phyloP scores from a whole-genome alignment of 2,113 vertebrate genomes.

The Collichthys lucidus region DNA sequence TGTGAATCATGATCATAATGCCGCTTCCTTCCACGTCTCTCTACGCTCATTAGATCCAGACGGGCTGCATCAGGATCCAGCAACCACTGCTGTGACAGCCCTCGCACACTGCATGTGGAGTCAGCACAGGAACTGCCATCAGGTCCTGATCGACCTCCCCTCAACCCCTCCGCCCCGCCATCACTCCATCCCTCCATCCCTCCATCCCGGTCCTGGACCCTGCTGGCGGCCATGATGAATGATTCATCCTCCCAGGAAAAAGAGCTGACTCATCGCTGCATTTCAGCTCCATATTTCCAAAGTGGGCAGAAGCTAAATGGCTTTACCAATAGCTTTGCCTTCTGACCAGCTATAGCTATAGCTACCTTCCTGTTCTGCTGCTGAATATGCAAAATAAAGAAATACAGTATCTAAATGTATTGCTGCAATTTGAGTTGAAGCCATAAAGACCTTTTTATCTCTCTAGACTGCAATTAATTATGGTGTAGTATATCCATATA shows the following conservation, averaged over 20 bases:
- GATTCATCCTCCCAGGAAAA: conserved; percentile 78
- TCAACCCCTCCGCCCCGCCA: conserved; percentile 35
- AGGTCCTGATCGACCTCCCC: conserved; percentile 72
- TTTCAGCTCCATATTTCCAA: conserved; percentile 70
- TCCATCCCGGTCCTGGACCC: conserved; percentile 59
- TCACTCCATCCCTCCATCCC: conserved; percentile 30
- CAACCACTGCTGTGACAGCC: conserved; percentile 1
- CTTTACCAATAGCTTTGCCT: conserved; percentile 49
- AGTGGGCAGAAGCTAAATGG: conserved; percentile 68
- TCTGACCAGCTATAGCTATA: conserved; percentile 38
- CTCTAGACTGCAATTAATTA: conserved; percentile 9
- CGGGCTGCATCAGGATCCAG: conserved; percentile 15
- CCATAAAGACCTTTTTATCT: conserved; percentile 14
- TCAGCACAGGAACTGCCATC: conserved; percentile 76
- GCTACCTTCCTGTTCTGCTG: conserved; percentile 49
- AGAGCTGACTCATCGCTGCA: conserved; percentile 78
- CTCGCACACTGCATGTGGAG: conserved; percentile 54
- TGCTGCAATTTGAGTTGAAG: conserved; percentile 19
- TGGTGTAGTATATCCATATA: neutral
- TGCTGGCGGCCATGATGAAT: conserved; percentile 81
- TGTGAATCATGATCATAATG: neutral
- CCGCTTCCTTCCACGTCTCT: neutral
- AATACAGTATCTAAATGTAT: conserved; percentile 22
- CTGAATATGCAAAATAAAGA: conserved; percentile 56
- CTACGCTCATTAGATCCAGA: neutral